These are phyloP conservation scores for Papilio elwesi DNA, from an alignment of 2,888 invertebrate species.

Conservation along the genomic window DNA sequence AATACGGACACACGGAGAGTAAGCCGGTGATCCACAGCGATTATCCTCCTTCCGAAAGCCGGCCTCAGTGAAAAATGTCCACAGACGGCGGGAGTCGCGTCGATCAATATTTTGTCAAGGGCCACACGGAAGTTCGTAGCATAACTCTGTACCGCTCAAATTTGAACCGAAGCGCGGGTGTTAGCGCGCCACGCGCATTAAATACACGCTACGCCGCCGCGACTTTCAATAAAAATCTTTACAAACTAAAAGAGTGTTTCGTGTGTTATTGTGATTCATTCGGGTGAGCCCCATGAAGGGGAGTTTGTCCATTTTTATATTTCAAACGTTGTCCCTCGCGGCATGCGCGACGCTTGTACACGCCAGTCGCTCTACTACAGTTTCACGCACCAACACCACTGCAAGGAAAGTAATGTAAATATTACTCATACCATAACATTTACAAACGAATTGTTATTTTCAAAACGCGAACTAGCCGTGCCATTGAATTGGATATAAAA, in stretches of 20 bases:
- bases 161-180: conserved; percentile 58
- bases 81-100: conserved; percentile 63
- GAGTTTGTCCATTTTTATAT: conserved; percentile 84
- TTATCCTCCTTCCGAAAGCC: conserved; percentile 64
- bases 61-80: conserved; percentile 69
- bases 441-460: conserved; percentile 74
- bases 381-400: conserved; percentile 80
- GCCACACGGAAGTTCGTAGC: conserved; percentile 70
- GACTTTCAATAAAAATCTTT: conserved; percentile 60
- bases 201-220: conserved; percentile 49
- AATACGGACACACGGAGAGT: conserved; percentile 68
- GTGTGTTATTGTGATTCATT: conserved; percentile 79
- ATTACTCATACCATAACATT: conserved; percentile 78
- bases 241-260: conserved; percentile 60
- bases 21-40: conserved; percentile 68
- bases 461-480: conserved; percentile 61
- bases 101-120: conserved; percentile 80
- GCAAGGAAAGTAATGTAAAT: conserved; percentile 79
- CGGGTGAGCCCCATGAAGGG: conserved; percentile 80
- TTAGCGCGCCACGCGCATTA: conserved; percentile 45
- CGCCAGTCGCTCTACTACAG: conserved; percentile 77
- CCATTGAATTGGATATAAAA: conserved; percentile 55
- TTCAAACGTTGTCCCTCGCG: conserved; percentile 80
- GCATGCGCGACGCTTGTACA: conserved; percentile 80
- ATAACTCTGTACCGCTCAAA: conserved; percentile 66